phyloP scores from a whole-genome alignment of 2,113 vertebrate species.

The Paraplagusia blochii region DNA sequence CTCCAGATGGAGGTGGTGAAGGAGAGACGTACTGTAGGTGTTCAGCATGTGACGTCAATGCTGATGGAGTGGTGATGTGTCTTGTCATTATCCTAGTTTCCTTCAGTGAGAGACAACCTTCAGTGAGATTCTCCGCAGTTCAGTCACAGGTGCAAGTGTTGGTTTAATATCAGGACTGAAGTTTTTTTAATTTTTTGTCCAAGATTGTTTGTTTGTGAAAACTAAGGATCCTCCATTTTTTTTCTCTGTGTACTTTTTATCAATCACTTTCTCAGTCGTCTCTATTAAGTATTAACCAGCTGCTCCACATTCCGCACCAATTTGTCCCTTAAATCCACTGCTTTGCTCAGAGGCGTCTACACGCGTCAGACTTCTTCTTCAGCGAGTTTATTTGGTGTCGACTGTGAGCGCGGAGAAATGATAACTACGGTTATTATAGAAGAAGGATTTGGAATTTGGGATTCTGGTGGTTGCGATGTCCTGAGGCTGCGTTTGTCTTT shows the following conservation, averaged over 20 bases:
- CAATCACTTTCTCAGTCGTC: neutral
- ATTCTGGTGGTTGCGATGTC: slow-evolving; percentile 21
- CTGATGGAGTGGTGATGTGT: slow-evolving; percentile 6
- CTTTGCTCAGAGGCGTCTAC: slow-evolving; percentile 1
- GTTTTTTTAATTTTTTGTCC: neutral
- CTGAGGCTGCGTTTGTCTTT: slow-evolving; percentile 16
- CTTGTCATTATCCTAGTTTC: slow-evolving; percentile 17
- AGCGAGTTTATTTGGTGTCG: slow-evolving; percentile 4
- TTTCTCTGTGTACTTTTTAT: neutral
- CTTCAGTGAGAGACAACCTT: neutral
- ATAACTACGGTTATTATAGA: slow-evolving; percentile 1
- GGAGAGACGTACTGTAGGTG: slow-evolving; percentile 4
- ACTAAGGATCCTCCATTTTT: neutral
- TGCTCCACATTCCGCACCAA: neutral
- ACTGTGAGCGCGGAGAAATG: slow-evolving; percentile 3
- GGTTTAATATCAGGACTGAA: neutral
- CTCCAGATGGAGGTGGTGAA: neutral
- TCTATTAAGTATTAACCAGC: neutral
- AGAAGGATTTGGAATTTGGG: slow-evolving; percentile 8
- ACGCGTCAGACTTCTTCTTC: neutral
- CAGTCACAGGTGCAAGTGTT: slow-evolving; percentile 3
- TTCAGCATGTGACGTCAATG: slow-evolving; percentile 4
- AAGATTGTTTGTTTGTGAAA: neutral
- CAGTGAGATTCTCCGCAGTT: neutral
- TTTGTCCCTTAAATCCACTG: neutral